Evolutionary conservation across 1,140 invertebrate genomes (phyloP).

Genomic region (Atta cephalotes): DNA sequence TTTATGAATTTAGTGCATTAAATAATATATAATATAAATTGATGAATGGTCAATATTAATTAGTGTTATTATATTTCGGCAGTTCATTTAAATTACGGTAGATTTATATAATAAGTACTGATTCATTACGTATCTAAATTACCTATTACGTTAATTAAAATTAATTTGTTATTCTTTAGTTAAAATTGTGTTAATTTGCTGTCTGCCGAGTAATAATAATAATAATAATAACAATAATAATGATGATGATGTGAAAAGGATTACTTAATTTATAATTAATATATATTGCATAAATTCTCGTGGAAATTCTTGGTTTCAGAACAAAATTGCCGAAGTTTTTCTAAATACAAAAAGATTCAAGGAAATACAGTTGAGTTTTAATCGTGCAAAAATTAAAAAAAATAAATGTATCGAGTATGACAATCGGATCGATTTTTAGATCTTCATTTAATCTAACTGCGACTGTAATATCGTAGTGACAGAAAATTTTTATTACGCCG

Average conservation of each 20-base stretch:
- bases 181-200: neutral
- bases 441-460: neutral
- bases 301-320: neutral
- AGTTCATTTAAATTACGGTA: neutral
- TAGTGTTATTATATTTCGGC: constrained; percentile 8
- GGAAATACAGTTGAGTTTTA: neutral
- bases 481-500: neutral
- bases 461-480: neutral
- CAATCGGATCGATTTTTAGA: neutral
- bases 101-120: neutral
- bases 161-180: neutral
- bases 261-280: neutral
- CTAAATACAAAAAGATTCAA: neutral
- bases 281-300: neutral
- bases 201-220: neutral
- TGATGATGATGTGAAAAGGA: neutral
- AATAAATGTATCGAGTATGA: neutral
- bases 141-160: neutral
- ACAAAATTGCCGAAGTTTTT: neutral
- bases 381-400: neutral
- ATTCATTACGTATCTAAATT: constrained; percentile 1
- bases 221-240: neutral
- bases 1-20: neutral
- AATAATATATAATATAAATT: neutral
- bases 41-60: neutral